Conservation (phyloP, 1,140 invertebrate genomes). For the Drosophila bipectinata region DNA sequence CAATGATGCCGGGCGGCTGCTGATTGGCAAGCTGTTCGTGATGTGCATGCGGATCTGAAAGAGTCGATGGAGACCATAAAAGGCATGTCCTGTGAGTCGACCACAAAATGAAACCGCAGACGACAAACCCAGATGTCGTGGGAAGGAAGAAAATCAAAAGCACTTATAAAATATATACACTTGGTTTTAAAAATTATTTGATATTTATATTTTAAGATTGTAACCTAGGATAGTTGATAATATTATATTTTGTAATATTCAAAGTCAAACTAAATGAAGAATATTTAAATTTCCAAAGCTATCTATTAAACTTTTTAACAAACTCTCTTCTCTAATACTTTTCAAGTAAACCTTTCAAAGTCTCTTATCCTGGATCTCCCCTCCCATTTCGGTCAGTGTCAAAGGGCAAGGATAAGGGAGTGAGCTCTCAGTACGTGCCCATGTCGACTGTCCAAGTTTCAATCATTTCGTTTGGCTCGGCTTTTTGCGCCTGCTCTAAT, state of each 20-base stretch:
- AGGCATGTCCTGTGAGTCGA: conserved; percentile 24
- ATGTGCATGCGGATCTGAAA: conserved; percentile 81
- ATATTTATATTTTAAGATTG: neutral
- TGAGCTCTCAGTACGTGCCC: conserved; percentile 47
- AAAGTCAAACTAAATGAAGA: too few species aligned
- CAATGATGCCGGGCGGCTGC: conserved; percentile 80
- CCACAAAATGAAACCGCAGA: conserved; percentile 70
- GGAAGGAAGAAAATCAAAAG: conserved; percentile 1
- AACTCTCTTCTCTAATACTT: too few species aligned
- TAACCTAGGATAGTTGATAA: too few species aligned
- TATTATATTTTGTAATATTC: too few species aligned
- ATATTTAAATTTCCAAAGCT: too few species aligned
- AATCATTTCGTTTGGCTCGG: conserved; percentile 80
- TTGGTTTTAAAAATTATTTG: neutral
- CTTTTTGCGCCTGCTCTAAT: conserved; percentile 81
- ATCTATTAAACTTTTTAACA: too few species aligned
- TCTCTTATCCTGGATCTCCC: neutral
- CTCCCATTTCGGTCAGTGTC: conserved; percentile 11
- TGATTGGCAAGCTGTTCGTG: conserved; percentile 83
- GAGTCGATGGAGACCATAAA: neutral
- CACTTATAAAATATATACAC: neutral
- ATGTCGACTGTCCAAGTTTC: conserved; percentile 71
- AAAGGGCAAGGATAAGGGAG: neutral
- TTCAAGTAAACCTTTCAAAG: too few species aligned
- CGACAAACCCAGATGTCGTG: conserved; percentile 32